Evolutionary conservation across 2,888 invertebrate species (phyloP), one percentile per base, ranked within the genome.

Genomic region (Melinaea menophilus): DNA sequence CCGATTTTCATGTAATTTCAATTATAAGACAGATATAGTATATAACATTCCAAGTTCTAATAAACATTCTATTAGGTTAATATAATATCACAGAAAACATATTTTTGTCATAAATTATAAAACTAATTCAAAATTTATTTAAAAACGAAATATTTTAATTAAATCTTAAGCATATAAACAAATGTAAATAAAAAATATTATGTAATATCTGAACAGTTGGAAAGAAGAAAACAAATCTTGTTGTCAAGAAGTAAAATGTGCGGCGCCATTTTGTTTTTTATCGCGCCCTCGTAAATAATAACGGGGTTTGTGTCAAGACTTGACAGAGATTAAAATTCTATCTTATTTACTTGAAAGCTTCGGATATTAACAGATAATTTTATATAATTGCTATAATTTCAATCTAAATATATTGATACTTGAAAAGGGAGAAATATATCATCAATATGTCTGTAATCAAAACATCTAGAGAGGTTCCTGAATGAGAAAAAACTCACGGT

Each of bases 181-280:
- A 37, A 48, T 55, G 59, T 41, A 55, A 9, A 54, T 41, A 35
- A 35, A 41, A 54, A 61, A 60, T 54, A 61, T 62, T 55, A 65
- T 63, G 61, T 63, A 64, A 66, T 66, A 68, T 68, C 67, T 59
- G 61, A 65, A 65, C 68, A 66, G 67, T 67, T 60, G 65, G 71
- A 66, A 70, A 74, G 73, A 72, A 75, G 75, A 71, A 81, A 86
- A 84, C 82, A 82, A 85, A 86, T 84, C 82, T 79, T 75, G 77
- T 76, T 81, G 85, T 80, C 84, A 79, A 81, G 80, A 78, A 77
- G 78, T 78, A 74, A 79, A 83, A 82, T 81, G n/a, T n/a, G n/a
- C n/a, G 79, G 77, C 75, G 75, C 74, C 72, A 66, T 71, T 73
- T 75, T 73, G 67, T 66, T 77, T 78, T 80, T 79, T 79, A 76